Evolutionary conservation across 2,797 vertebrate genomes (phyloP).

Genomic region (Mus caroli): DNA sequence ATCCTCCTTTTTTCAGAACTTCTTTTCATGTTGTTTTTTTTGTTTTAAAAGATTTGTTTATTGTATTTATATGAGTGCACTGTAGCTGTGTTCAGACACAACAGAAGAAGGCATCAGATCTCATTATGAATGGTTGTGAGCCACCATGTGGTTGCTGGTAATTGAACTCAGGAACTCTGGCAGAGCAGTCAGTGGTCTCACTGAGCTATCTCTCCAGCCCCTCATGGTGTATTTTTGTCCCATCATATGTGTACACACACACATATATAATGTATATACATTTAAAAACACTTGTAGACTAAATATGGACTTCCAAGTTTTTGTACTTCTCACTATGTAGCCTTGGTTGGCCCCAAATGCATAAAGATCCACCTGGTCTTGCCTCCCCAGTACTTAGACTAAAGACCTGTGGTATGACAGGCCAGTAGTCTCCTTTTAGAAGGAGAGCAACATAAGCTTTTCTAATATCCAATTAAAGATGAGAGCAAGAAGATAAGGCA

Average conservation of each 20-base stretch:
- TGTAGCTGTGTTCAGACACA: no score
- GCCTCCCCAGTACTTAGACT: background rate
- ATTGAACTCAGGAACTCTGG: no score
- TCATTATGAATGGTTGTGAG: no score
- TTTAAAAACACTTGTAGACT: constrained; percentile 58
- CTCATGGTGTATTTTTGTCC: background rate
- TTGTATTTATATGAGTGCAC: no score
- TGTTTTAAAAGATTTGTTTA: no score
- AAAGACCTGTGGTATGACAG: background rate
- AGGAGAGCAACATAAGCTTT: constrained; percentile 23
- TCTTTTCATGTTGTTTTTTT: constrained; percentile 27
- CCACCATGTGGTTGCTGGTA: no score
- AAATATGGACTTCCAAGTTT: constrained; percentile 62
- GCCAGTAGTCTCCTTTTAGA: constrained; percentile 40
- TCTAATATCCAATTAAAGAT: constrained; percentile 32
- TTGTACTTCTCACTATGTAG: background rate
- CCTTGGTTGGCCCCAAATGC: background rate
- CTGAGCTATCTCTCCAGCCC: no score
- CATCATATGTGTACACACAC: background rate
- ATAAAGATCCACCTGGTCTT: background rate
- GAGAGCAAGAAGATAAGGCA: constrained; percentile 39
- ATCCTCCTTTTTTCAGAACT: background rate
- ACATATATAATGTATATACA: background rate
- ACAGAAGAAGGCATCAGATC: no score
- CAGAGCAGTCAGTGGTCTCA: no score